Evolutionary conservation across 1,140 invertebrate species (phyloP).

Genomic region (Papilio polyxenes): DNA sequence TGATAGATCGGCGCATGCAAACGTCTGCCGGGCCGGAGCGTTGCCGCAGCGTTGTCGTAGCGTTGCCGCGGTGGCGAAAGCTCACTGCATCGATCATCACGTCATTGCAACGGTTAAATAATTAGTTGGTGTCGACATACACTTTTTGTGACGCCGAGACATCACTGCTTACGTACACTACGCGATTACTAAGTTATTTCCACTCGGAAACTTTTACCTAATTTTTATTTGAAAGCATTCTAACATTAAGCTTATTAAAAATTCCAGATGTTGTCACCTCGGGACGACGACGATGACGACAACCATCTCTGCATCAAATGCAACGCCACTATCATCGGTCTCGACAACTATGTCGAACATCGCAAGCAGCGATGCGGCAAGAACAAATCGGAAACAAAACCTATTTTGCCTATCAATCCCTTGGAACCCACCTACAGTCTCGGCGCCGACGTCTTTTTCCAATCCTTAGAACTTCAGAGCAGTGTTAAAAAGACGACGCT

Average conservation of each 20-base stretch:
- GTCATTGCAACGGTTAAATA: conserved; percentile 57
- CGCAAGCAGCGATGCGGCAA: conserved; percentile 85
- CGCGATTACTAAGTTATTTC: conserved; percentile 62
- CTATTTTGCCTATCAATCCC: conserved; percentile 65
- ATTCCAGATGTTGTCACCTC: conserved; percentile 71
- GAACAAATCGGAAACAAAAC: conserved; percentile 63
- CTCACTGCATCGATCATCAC: conserved; percentile 68
- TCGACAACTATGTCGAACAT: conserved; percentile 91
- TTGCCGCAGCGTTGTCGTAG: conserved; percentile 55
- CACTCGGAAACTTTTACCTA: conserved; percentile 51
- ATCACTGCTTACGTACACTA: conserved; percentile 61
- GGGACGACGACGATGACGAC: conserved; percentile 86
- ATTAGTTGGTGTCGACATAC: conserved; percentile 54
- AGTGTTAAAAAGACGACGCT: conserved; percentile 82
- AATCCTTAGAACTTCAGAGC: conserved; percentile 90
- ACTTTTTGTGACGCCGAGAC: conserved; percentile 58
- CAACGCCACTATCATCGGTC: conserved; percentile 88
- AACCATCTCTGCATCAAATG: conserved; percentile 93
- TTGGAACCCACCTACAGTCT: conserved; percentile 80
- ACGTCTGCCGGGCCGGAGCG: conserved; percentile 55
- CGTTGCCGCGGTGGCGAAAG: conserved; percentile 56
- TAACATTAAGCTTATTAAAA: neutral
- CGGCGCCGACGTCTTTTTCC: conserved; percentile 92
- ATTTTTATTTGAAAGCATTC: neutral
- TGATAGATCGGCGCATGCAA: conserved; percentile 69